phyloP scores from a whole-genome alignment of 2,113 vertebrate genomes.

The Crotalus viridis region DNA sequence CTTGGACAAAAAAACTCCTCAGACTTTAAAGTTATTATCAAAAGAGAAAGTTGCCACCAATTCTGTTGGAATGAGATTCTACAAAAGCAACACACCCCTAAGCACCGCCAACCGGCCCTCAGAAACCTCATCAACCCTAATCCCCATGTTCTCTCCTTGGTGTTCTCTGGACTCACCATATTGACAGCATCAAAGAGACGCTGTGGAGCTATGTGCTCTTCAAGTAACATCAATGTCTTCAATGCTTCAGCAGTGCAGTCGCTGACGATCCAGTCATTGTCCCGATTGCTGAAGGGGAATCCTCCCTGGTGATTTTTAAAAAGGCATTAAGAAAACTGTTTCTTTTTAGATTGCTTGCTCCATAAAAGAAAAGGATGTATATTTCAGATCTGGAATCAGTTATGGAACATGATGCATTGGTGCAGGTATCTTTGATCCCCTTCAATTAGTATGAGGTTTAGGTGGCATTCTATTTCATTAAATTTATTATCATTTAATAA shows the following conservation, averaged over 20 bases:
- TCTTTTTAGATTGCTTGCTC: background rate
- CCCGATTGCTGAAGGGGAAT: background rate
- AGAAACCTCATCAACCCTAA: background rate
- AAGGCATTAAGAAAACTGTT: background rate
- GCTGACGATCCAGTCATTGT: background rate
- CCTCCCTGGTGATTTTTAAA: background rate
- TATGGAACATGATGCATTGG: background rate
- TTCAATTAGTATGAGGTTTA: background rate
- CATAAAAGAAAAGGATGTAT: background rate
- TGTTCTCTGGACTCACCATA: background rate
- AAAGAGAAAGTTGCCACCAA: background rate
- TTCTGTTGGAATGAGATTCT: background rate
- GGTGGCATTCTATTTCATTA: background rate
- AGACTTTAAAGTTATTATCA: background rate
- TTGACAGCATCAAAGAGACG: conserved; percentile 8
- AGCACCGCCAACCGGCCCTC: background rate
- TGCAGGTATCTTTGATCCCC: background rate
- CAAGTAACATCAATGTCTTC: background rate
- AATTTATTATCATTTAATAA: background rate
- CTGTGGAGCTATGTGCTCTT: background rate
- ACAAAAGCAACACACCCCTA: background rate
- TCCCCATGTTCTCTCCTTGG: background rate
- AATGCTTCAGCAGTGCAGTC: background rate
- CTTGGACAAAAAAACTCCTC: background rate
- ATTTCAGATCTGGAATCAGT: background rate